Percentiles rank a stretch among this genome's conserved stretches.
Conservation (phyloP, 2,888 invertebrate species). For the Enchytraeus crypticus region DNA sequence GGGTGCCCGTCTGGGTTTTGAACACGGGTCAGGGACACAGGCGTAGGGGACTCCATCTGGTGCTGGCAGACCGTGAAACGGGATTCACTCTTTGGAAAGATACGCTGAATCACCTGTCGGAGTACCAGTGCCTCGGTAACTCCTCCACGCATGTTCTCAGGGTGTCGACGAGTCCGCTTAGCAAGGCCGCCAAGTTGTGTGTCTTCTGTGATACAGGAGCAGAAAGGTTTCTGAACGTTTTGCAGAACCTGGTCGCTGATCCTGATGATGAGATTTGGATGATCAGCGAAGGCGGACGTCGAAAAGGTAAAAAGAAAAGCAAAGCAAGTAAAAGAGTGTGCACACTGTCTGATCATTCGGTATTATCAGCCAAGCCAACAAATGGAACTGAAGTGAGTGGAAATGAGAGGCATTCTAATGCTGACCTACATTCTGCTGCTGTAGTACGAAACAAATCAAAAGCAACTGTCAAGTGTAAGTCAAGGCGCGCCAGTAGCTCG, state of each 20-base stretch:
- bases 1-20: slow-evolving; percentile 21
- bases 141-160: slow-evolving; percentile 7
- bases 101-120: slow-evolving; percentile 20
- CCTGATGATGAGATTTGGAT: slow-evolving; percentile 25
- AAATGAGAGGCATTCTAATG: too few relatives aligned
- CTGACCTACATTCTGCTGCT: too few relatives aligned
- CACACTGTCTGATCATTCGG: neutral
- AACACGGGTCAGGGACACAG: slow-evolving; percentile 17
- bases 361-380: too few relatives aligned
- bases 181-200: slow-evolving; percentile 11
- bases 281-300: slow-evolving; percentile 8
- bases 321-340: neutral
- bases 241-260: slow-evolving; percentile 11
- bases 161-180: slow-evolving; percentile 15
- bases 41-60: slow-evolving; percentile 13
- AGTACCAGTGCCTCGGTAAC: slow-evolving; percentile 5
- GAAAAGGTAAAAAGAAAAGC: neutral
- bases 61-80: slow-evolving; percentile 22
- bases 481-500: too few relatives aligned
- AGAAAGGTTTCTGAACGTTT: slow-evolving; percentile 10
- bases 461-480: too few relatives aligned
- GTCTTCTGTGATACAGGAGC: slow-evolving; percentile 13
- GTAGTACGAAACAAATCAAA: too few relatives aligned
- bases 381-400: too few relatives aligned
- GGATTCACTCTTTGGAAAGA: slow-evolving; percentile 25